A percentile compares a stretch with the other conserved stretches of the same genome.
Evolutionary conservation across 2,888 invertebrate species (phyloP).

Genomic region (Sesia apiformis): DNA sequence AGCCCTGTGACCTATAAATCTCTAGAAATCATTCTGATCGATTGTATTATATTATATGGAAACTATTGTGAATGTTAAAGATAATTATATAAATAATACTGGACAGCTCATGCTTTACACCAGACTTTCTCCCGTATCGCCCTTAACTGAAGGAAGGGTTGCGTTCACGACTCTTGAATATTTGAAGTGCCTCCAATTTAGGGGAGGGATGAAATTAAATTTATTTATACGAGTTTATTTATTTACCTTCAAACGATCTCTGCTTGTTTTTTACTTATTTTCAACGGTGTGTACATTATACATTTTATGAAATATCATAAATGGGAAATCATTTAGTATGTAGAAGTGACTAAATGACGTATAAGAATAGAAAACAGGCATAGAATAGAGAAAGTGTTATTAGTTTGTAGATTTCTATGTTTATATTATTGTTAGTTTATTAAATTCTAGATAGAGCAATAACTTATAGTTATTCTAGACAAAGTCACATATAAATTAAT

Average conservation of each 20-base stretch:
- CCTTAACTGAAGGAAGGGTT: constrained; percentile 66
- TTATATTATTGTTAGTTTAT: not conserved
- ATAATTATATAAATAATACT: too few species aligned
- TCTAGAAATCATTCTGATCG: too few species aligned
- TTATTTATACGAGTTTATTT: constrained; percentile 67
- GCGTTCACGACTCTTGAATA: constrained; percentile 70
- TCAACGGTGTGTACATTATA: not conserved
- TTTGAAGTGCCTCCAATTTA: constrained; percentile 69
- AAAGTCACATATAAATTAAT: constrained; percentile 39
- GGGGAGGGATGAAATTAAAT: constrained; percentile 68
- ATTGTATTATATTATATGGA: too few species aligned
- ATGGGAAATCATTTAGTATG: too few species aligned
- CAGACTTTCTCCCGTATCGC: constrained; percentile 34
- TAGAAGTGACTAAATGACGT: too few species aligned
- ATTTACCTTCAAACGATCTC: constrained; percentile 46
- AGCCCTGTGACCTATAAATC: too few species aligned
- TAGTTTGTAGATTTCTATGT: too few species aligned
- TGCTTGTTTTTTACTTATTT: constrained; percentile 20
- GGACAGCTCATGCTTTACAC: constrained; percentile 15
- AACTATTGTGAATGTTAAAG: too few species aligned
- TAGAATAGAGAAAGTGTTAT: too few species aligned
- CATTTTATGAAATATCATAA: too few species aligned
- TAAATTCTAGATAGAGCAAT: constrained; percentile 5
- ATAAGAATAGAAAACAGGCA: too few species aligned
- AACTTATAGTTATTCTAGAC: constrained; percentile 18